Evolutionary conservation across 92 coral and sea anemone genomes (phyloP), one percentile per base, ranked within the genome.

Genomic region (Palythoa grandis): DNA sequence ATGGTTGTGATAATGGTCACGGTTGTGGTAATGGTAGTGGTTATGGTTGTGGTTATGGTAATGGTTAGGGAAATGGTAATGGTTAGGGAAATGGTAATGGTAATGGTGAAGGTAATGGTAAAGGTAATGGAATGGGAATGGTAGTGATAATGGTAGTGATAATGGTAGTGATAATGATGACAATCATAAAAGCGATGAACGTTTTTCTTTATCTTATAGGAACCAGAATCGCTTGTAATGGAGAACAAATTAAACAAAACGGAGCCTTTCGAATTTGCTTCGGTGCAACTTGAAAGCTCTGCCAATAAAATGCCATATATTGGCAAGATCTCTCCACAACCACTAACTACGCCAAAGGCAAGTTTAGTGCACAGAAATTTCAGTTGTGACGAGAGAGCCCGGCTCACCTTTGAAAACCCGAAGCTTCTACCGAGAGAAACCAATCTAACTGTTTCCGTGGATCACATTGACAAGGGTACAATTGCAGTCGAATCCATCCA

Each of bases 391-490:
- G 85, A 76, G 8, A 77, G 79, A 24, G 50, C 15, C 52, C 86
- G 48, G 38, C 77, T 76, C 37, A 24, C 56, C 39, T 70, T 87
- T 50, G 50, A 92, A 47, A 90, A 85, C 47, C 37, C 77, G 17
- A 90, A 83, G 39, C 35, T 50, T 69, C 37, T 54, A 2, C 86
- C 90, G 1, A 87, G 70, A 68, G 86, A 87, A 70, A 90, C 88
- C 16, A 88, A 90, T 25, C 37, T 90, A 15, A 87, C 88, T 40
- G 83, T 89, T n/a, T 90, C 92, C 5, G 89, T 92, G 78, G 98
- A 94, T 77, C 93, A 91, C 19, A 94, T 94, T 3, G 97, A 94
- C 88, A 71, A 91, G 25, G 97, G 97, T 2, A 82, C 82, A 20
- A 88, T 92, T 86, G 82, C 98, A 2, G 82, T 86, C 0, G 98